phyloP scores from a whole-genome alignment of 2,113 vertebrate species.

The Genyomyrus donnyi region DNA sequence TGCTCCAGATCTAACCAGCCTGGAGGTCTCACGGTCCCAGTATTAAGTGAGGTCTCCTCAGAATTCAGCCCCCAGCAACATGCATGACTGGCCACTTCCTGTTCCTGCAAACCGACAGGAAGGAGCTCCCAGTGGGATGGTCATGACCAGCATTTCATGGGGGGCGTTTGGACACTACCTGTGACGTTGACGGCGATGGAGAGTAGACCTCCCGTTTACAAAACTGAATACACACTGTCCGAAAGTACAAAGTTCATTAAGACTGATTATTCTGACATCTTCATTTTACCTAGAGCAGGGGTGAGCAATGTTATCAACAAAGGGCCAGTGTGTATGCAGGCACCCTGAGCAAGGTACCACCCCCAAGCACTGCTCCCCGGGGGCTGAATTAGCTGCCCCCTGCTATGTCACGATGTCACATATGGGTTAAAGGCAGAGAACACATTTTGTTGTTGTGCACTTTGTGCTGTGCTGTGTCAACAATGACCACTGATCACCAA shows the following conservation, averaged over 20 bases:
- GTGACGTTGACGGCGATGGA: constrained; percentile 32
- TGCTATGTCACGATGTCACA: too few relatives aligned
- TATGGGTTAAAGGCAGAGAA: too few relatives aligned
- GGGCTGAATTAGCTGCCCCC: too few relatives aligned
- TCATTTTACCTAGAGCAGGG: background rate
- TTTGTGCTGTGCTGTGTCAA: too few relatives aligned
- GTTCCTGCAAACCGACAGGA: constrained; percentile 30
- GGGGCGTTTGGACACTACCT: constrained; percentile 33
- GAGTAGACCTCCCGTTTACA: background rate
- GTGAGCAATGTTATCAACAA: too few relatives aligned
- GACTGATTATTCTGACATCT: background rate
- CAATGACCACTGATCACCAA: too few relatives aligned
- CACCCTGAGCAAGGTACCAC: too few relatives aligned
- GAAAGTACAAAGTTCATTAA: background rate
- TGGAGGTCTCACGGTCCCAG: background rate
- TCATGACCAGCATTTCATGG: constrained; percentile 16
- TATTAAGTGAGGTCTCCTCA: constrained; percentile 15
- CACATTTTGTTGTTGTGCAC: too few relatives aligned
- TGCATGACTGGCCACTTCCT: constrained; percentile 34
- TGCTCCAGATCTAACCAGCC: background rate
- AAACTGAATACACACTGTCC: background rate
- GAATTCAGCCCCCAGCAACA: background rate
- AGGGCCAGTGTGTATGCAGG: too few relatives aligned
- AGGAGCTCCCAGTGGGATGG: constrained; percentile 25
- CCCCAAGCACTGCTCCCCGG: too few relatives aligned